Percentiles rank a stretch among this genome's conserved stretches.
phyloP scores from a whole-genome alignment of 2,888 invertebrate species.

The Cheilosia scutellata region DNA sequence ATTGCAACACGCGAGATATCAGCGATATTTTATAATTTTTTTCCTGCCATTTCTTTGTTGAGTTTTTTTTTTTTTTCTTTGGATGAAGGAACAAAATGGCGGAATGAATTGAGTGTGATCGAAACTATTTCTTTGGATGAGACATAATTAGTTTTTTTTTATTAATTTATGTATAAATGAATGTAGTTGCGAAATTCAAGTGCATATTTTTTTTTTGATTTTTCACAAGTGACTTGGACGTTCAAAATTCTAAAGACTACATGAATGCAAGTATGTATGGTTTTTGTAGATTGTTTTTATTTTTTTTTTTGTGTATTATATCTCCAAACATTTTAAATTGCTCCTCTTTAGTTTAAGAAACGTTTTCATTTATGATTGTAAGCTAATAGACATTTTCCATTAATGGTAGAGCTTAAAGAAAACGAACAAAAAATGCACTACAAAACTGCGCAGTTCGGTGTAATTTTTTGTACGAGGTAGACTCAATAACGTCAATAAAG shows the following conservation, averaged over 20 bases:
- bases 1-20: constrained; percentile 21
- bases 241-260: not conserved
- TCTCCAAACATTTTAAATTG: not conserved
- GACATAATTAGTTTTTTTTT: constrained; percentile 19
- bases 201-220: constrained; percentile 3
- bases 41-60: constrained; percentile 45
- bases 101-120: constrained; percentile 53
- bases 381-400: no score
- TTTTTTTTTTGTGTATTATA: not conserved
- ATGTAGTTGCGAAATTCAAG: constrained; percentile 22
- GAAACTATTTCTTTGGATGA: constrained; percentile 31
- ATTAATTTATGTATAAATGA: constrained; percentile 9
- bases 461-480: constrained; percentile 32
- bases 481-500: constrained; percentile 40
- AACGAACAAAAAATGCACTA: not conserved
- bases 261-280: constrained; percentile 13
- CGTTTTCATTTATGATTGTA: not conserved
- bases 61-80: constrained; percentile 34
- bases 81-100: constrained; percentile 63
- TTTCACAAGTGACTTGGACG: constrained; percentile 11
- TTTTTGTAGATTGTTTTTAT: constrained; percentile 12
- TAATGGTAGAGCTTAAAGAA: not conserved
- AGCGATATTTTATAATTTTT: constrained; percentile 26
- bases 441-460: constrained; percentile 47
- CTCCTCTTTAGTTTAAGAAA: not conserved